Evolutionary conservation across 1,140 invertebrate genomes (phyloP).

Genomic region (Drosophila sechellia): DNA sequence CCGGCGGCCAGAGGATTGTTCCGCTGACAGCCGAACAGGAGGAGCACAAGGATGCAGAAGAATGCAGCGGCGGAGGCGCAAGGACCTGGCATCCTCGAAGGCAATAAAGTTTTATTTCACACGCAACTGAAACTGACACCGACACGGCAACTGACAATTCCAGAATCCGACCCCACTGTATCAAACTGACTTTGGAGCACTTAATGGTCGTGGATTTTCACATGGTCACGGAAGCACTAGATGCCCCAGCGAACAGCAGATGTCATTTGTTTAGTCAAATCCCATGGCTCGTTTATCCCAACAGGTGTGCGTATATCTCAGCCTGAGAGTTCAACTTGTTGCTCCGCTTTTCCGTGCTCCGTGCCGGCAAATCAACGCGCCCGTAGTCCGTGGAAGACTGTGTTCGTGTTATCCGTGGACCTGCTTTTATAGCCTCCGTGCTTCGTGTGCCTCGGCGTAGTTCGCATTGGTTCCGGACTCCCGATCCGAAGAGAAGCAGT

Average conservation of each 20-base stretch:
- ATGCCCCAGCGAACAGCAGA: not conserved
- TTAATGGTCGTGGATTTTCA: constrained; percentile 9
- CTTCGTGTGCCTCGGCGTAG: constrained; percentile 3
- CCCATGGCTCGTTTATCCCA: constrained; percentile 16
- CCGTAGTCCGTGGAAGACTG: constrained; percentile 55
- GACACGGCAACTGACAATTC: constrained; percentile 1
- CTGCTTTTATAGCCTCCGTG: constrained; percentile 67
- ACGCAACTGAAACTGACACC: constrained; percentile 50
- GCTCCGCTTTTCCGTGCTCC: constrained; percentile 17
- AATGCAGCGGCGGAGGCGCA: constrained; percentile 31
- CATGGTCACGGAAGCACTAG: constrained; percentile 8
- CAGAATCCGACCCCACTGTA: constrained; percentile 12
- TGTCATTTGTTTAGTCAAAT: constrained; percentile 29
- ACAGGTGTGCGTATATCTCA: constrained; percentile 25
- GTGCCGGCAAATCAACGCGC: constrained; percentile 19
- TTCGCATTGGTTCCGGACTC: constrained; percentile 41
- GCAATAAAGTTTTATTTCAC: constrained; percentile 67
- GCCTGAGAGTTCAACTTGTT: not conserved
- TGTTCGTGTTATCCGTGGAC: constrained; percentile 12
- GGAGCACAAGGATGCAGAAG: constrained; percentile 16
- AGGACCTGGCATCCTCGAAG: constrained; percentile 35
- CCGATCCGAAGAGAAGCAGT: constrained; percentile 2
- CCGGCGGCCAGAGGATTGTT: constrained; percentile 11
- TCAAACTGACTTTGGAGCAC: constrained; percentile 12
- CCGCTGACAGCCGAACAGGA: constrained; percentile 28